These are phyloP conservation scores for Allacma fusca DNA, from an alignment of 2,888 invertebrate species.

Conservation along the genomic window DNA sequence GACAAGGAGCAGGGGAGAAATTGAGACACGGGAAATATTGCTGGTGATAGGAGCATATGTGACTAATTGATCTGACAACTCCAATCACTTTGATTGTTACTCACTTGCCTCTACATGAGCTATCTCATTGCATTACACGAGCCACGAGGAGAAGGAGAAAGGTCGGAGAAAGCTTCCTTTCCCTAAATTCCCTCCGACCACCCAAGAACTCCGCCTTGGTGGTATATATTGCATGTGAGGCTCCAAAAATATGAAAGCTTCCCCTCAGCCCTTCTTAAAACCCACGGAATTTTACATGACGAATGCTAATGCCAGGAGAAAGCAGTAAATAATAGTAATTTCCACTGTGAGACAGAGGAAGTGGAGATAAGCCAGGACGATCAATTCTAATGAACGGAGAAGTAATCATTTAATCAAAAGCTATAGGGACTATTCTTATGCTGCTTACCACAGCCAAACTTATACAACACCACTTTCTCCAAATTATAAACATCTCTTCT, in stretches of 20 bases:
- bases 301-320: neutral
- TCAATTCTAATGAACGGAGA: neutral
- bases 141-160: too few relatives aligned
- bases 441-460: too few relatives aligned
- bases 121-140: too few relatives aligned
- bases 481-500: too few relatives aligned
- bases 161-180: neutral
- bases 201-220: too few relatives aligned
- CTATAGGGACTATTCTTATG: too few relatives aligned
- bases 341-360: neutral
- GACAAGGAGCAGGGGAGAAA: neutral
- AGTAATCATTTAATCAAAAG: neutral
- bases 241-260: too few relatives aligned
- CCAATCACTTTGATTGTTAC: neutral
- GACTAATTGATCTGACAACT: constrained; percentile 10
- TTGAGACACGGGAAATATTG: neutral
- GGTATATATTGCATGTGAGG: too few relatives aligned
- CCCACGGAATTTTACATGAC: neutral
- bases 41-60: neutral
- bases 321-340: constrained; percentile 6
- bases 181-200: too few relatives aligned
- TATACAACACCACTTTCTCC: too few relatives aligned
- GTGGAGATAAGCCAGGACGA: neutral
- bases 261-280: too few relatives aligned
- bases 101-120: constrained; percentile 9